These are phyloP conservation scores for Mesoclemmys tuberculata DNA, from an alignment of 2,113 vertebrate genomes.

Conservation along the genomic window DNA sequence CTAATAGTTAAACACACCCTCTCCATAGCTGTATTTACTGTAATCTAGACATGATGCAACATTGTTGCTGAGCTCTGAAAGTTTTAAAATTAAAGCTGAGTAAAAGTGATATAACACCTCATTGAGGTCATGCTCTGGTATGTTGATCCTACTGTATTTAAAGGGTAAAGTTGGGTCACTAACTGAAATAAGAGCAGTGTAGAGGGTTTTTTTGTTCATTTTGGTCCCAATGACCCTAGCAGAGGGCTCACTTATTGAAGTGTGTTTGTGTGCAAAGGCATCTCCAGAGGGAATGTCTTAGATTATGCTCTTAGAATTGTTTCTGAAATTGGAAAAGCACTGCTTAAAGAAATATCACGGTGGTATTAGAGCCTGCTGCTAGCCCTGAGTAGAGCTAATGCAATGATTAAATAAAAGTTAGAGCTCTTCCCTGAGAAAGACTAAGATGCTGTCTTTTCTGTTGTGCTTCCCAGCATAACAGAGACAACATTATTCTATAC, in stretches of 20 bases:
- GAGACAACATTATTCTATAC: background rate
- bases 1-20: constrained; percentile 49
- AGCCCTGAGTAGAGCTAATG: background rate
- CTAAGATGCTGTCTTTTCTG: background rate
- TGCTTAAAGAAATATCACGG: constrained; percentile 65
- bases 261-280: constrained; percentile 71
- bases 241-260: constrained; percentile 78
- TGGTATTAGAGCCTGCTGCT: constrained; percentile 4
- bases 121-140: constrained; percentile 62
- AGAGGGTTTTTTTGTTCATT: constrained; percentile 67
- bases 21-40: constrained; percentile 38
- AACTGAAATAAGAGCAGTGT: constrained; percentile 56
- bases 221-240: constrained; percentile 69
- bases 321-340: constrained; percentile 60
- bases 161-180: constrained; percentile 75
- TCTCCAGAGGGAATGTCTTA: constrained; percentile 73
- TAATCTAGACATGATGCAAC: constrained; percentile 65
- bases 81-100: constrained; percentile 70
- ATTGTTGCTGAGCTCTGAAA: constrained; percentile 56
- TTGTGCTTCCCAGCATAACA: background rate
- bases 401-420: constrained; percentile 6
- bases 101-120: constrained; percentile 62
- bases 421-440: constrained; percentile 17
- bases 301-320: constrained; percentile 66
- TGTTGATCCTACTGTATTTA: constrained; percentile 65